phyloP scores from a whole-genome alignment of 2,113 vertebrate genomes.

The Abramis brama region DNA sequence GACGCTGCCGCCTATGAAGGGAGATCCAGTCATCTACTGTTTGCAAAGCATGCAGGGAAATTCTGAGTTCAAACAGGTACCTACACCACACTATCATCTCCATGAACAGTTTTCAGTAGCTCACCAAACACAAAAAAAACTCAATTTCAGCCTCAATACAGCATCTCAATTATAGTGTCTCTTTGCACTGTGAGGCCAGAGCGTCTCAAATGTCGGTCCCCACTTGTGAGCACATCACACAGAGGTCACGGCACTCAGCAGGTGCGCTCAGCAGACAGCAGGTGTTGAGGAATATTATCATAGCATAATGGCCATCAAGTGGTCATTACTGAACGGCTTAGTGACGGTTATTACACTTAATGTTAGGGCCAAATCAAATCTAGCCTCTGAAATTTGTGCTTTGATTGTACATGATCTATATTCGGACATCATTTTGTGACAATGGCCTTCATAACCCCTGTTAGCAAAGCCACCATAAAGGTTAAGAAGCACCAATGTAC shows the following conservation, averaged over 20 bases:
- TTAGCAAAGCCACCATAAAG: neutral
- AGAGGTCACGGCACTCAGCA: neutral
- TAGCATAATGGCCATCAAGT: constrained; percentile 15
- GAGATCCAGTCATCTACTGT: constrained; percentile 91
- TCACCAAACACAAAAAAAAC: neutral
- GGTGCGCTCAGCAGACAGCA: constrained; percentile 7
- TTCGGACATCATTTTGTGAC: neutral
- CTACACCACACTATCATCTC: neutral
- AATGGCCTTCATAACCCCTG: neutral
- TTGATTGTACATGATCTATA: neutral
- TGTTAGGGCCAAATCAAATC: constrained; percentile 24
- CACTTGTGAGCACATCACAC: neutral
- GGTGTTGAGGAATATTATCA: constrained; percentile 27
- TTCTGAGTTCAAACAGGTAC: constrained; percentile 96
- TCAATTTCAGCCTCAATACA: neutral
- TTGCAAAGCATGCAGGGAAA: constrained; percentile 94
- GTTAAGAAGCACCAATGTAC: neutral
- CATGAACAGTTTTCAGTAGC: neutral
- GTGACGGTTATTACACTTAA: constrained; percentile 28
- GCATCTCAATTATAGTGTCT: neutral
- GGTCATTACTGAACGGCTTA: neutral
- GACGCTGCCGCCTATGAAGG: constrained; percentile 88
- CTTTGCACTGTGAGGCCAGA: neutral
- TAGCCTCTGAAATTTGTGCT: neutral
- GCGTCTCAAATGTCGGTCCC: neutral